These are phyloP conservation scores for Cotesia congregata DNA, from an alignment of 2,888 invertebrate genomes.

Conservation along the genomic window DNA sequence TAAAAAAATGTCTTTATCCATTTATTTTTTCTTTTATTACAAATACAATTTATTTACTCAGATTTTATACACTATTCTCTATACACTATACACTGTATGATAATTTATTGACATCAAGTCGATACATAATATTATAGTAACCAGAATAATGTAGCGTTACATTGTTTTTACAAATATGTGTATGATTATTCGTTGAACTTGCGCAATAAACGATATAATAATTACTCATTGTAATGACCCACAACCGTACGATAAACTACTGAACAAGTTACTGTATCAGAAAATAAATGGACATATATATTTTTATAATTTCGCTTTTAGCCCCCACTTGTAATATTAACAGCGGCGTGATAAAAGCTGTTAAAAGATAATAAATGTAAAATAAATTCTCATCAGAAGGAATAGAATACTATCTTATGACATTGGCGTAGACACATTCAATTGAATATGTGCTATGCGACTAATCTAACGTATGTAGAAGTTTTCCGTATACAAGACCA, in stretches of 20 bases:
- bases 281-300: background rate
- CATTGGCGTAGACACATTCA: conserved; percentile 8
- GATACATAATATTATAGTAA: background rate
- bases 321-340: conserved; percentile 55
- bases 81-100: background rate
- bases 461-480: conserved; percentile 39
- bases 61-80: background rate
- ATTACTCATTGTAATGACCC: conserved; percentile 40
- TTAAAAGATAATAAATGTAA: conserved; percentile 68
- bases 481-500: conserved; percentile 32
- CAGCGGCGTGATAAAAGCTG: conserved; percentile 63
- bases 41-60: background rate
- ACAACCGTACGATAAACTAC: conserved; percentile 18
- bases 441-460: conserved; percentile 43
- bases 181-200: conserved; percentile 12
- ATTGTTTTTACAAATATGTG: conserved; percentile 20
- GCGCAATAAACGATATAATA: conserved; percentile 39
- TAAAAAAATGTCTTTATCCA: background rate
- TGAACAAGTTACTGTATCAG: background rate
- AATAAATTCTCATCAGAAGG: conserved; percentile 56
- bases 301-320: conserved; percentile 24
- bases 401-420: conserved; percentile 43
- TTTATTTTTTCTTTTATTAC: background rate
- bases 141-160: background rate
- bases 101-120: background rate